Evolutionary conservation across 2,113 vertebrate genomes (phyloP), one percentile per base, ranked within the genome.

Genomic region (Catharus bicknelli): DNA sequence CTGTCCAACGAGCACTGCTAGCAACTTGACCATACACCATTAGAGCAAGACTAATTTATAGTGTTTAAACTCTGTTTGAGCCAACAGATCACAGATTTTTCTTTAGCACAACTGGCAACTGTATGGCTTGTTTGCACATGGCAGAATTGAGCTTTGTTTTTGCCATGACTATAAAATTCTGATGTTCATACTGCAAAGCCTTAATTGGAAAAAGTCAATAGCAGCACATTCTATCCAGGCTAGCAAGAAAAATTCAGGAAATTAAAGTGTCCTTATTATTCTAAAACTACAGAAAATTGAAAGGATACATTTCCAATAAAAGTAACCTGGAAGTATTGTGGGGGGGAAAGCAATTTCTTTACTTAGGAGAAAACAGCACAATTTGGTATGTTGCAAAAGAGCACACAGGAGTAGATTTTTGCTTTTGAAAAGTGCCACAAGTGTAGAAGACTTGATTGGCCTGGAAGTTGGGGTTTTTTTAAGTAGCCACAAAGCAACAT

Each of bases 281-380:
- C 42, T n/a, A 55, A 68, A 88, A 32, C 10, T 17, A 53, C 32
- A 12, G 23, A 27, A 77, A 67, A 51, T 21, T 15, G 36, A 74
- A 77, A 84, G 3, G 10, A 34, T 25, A 15, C 2, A 5, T 57
- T 78, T 40, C 15, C 13, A 48, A 34, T 59, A 73, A 53, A 40
- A 36, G 34, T n/a, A 86, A 38, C 1, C 0, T n/a, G 1, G 22
- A 69, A 80, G 64, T n/a, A 57, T 6, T 15, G 3, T 1, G 3
- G 2, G 3, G 10, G 5, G 7, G 0, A 21, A 30, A 29, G 3
- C 1, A 10, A 2, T 12, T 15, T 7, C 16, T 73, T 45, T 38
- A 7, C 1, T 1, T 13, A 21, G 16, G 8, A 34, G 11, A 48
- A 85, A 78, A 57, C 5, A 50, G 10, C 25, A 61, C 22, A 29